Evolutionary conservation across 2,113 vertebrate species (phyloP).

Genomic region (Tenrec ecaudatus): DNA sequence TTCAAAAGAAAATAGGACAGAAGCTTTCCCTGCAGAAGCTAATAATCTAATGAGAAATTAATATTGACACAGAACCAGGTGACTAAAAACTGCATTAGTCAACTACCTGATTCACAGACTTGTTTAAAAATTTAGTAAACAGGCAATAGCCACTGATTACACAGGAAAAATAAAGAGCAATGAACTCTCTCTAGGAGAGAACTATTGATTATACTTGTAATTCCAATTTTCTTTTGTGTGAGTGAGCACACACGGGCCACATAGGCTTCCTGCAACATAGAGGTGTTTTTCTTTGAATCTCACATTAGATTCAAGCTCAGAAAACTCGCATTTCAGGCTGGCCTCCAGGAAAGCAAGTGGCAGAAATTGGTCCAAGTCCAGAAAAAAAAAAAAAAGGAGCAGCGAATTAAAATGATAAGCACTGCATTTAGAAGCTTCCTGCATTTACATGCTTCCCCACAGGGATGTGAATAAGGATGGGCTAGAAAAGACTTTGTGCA

Average conservation of each 20-base stretch:
- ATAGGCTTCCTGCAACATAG: neutral
- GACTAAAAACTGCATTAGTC: neutral
- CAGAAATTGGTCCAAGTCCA: neutral
- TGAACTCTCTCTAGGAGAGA: neutral
- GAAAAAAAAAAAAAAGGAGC: neutral
- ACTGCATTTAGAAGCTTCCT: neutral
- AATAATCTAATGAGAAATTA: slow-evolving; percentile 4
- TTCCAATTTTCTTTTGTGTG: neutral
- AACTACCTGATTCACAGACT: neutral
- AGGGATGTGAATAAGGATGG: neutral
- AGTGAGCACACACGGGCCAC: neutral
- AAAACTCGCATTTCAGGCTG: neutral
- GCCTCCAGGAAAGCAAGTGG: neutral
- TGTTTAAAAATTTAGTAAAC: slow-evolving; percentile 25
- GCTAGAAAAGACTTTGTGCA: neutral
- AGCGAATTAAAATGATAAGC: neutral
- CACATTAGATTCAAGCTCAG: neutral
- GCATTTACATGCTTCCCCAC: neutral
- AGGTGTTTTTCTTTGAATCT: neutral
- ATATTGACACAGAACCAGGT: neutral
- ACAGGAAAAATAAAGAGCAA: neutral
- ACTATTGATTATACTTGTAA: neutral
- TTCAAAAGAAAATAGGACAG: neutral
- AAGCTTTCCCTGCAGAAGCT: neutral
- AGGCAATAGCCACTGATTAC: neutral